These are phyloP conservation scores for Timema cristinae DNA, from an alignment of 2,888 invertebrate species.

Conservation along the genomic window DNA sequence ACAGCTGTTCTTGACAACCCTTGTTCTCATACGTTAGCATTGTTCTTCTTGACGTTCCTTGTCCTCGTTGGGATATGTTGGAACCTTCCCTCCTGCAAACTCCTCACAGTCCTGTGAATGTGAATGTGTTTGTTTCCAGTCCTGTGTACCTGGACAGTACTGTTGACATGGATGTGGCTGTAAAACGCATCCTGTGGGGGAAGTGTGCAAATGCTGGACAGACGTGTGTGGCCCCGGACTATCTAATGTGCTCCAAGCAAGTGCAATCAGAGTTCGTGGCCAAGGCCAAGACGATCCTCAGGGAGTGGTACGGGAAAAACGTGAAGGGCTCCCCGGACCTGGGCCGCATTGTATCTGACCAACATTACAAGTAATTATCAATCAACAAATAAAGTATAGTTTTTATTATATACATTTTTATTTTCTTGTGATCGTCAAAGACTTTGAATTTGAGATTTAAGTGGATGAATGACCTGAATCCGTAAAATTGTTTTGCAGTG, in stretches of 20 bases:
- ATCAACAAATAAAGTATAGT: no score
- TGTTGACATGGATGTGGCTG: conserved; percentile 71
- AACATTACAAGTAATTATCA: conserved; percentile 68
- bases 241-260: conserved; percentile 77
- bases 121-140: conserved; percentile 48
- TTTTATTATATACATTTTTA: no score
- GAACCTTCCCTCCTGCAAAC: no score
- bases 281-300: conserved; percentile 60
- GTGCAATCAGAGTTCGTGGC: conserved; percentile 67
- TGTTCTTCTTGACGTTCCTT: no score
- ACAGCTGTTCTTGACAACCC: no score
- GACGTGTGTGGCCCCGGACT: conserved; percentile 96
- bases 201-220: conserved; percentile 91
- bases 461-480: no score
- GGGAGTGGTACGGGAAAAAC: conserved; percentile 80
- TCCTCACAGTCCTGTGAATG: no score
- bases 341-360: conserved; percentile 77
- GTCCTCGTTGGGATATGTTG: no score
- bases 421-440: no score
- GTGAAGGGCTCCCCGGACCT: conserved; percentile 78
- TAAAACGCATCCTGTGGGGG: conserved; percentile 90
- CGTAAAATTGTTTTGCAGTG: no score
- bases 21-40: no score
- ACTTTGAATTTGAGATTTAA: no score
- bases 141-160: conserved; percentile 87